Conservation (phyloP, 2,888 invertebrate genomes). For the Apamea monoglypha region DNA sequence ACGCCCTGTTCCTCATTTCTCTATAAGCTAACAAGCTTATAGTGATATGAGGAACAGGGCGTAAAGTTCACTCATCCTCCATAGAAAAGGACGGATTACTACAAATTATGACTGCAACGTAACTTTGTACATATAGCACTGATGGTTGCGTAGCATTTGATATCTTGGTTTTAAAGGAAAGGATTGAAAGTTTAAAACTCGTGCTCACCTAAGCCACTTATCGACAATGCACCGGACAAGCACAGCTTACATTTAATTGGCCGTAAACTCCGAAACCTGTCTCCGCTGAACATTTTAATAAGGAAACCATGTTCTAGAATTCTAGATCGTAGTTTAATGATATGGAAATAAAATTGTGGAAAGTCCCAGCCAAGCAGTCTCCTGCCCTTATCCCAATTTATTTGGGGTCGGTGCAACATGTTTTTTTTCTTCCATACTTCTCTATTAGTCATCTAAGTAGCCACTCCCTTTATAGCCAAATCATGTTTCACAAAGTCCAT, state of each 20-base stretch:
- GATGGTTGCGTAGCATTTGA: constrained; percentile 5
- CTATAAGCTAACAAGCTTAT: too few relatives aligned
- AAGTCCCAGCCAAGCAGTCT: background rate
- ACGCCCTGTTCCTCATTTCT: too few relatives aligned
- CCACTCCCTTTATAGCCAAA: background rate
- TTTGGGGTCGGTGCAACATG: background rate
- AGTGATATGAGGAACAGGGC: background rate
- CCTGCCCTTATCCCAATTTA: background rate
- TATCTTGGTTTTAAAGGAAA: constrained; percentile 6
- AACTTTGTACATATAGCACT: background rate
- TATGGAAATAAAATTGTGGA: constrained; percentile 5
- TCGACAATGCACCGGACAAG: constrained; percentile 48
- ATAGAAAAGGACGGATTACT: background rate
- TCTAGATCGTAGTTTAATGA: constrained; percentile 14
- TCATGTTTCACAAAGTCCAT: background rate
- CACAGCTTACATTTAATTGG: constrained; percentile 52
- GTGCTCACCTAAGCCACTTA: constrained; percentile 26
- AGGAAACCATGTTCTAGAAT: constrained; percentile 43
- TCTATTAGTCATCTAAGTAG: background rate
- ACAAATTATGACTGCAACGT: background rate
- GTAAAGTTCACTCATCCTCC: background rate
- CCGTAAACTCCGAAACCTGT: constrained; percentile 36
- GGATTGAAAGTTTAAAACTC: constrained; percentile 25
- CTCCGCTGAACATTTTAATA: constrained; percentile 32
- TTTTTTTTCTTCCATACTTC: background rate